These are phyloP conservation scores for Pelagia noctiluca DNA, from an alignment of 30 jellyfish, hydroid and myxozoan genomes.

Conservation along the genomic window DNA sequence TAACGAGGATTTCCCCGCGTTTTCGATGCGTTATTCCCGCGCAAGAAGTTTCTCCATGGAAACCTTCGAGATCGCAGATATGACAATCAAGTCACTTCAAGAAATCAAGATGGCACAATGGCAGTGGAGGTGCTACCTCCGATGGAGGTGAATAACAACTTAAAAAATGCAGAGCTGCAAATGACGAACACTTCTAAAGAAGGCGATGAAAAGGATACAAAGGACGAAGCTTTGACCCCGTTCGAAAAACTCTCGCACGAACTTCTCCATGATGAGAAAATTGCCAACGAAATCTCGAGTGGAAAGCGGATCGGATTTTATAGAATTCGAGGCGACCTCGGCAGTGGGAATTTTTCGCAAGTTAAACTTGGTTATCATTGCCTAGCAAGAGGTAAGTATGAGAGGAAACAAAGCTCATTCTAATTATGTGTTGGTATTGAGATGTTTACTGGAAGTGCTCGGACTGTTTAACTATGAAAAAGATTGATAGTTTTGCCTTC, in stretches of 20 bases:
- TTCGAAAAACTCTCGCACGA: conserved; percentile 76
- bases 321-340: conserved; percentile 93
- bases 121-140: conserved; percentile 83
- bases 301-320: conserved; percentile 95
- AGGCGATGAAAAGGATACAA: conserved; percentile 20
- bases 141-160: conserved; percentile 70
- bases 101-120: conserved; percentile 56
- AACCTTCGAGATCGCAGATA: no score
- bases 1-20: no score
- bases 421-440: no score
- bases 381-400: conserved; percentile 80
- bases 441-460: no score
- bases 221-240: conserved; percentile 52
- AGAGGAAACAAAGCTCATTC: not conserved
- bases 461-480: no score
- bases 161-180: conserved; percentile 17
- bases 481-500: no score
- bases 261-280: conserved; percentile 78
- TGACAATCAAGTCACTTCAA: no score
- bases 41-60: no score
- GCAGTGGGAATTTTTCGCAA: conserved; percentile 95
- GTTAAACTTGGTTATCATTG: conserved; percentile 94
- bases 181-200: conserved; percentile 5
- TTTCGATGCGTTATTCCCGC: no score
- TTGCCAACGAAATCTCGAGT: conserved; percentile 81